Evolutionary conservation across 2,888 invertebrate species (phyloP).

Genomic region (Papilio gigon): DNA sequence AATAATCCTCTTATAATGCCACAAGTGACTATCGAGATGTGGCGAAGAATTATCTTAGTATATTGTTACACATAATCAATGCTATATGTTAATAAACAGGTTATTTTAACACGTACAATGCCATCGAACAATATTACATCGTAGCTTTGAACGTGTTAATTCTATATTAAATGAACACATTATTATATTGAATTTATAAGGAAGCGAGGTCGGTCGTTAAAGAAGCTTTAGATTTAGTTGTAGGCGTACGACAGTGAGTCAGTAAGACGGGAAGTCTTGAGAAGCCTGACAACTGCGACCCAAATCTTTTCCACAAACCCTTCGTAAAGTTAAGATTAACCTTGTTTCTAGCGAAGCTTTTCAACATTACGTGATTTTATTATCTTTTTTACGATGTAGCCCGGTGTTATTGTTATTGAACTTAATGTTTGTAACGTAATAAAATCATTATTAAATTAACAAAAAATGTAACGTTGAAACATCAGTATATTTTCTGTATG

Average conservation of each 20-base stretch:
- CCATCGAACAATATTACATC: background rate
- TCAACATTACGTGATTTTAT: slow-evolving; percentile 33
- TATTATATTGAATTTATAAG: background rate
- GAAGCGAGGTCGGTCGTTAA: no score
- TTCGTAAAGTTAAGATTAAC: slow-evolving; percentile 45
- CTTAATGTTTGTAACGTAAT: slow-evolving; percentile 9
- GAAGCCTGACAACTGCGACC: slow-evolving; percentile 53
- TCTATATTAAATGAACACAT: background rate
- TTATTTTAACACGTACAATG: no score
- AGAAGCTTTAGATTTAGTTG: slow-evolving; percentile 2
- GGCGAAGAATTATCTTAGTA: background rate
- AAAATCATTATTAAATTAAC: background rate
- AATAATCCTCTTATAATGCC: slow-evolving; percentile 31
- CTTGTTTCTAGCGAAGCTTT: slow-evolving; percentile 26
- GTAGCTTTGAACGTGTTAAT: background rate
- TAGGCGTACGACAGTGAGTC: slow-evolving; percentile 45
- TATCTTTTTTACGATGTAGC: slow-evolving; percentile 7
- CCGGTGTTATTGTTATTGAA: slow-evolving; percentile 4
- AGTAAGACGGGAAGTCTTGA: slow-evolving; percentile 46
- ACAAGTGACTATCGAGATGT: slow-evolving; percentile 5
- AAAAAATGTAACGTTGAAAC: background rate
- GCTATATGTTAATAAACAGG: no score
- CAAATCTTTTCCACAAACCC: slow-evolving; percentile 54
- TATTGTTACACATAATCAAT: no score
- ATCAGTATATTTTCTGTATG: background rate